Conservation (phyloP, 2,797 vertebrate species). For the Tinamus major region DNA sequence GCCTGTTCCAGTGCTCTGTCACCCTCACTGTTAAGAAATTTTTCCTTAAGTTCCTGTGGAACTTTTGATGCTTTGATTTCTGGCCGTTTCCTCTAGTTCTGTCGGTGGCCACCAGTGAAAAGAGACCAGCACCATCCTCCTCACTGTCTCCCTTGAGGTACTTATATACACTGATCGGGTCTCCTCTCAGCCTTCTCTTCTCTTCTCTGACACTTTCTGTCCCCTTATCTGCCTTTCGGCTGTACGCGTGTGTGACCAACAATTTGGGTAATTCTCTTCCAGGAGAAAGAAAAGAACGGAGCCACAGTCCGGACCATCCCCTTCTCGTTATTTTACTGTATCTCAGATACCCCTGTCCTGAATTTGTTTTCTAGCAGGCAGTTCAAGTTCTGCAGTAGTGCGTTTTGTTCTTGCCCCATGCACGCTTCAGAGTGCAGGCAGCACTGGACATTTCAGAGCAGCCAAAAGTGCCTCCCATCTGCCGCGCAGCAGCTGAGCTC, state of each 20-base stretch:
- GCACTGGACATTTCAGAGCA: constrained; percentile 42
- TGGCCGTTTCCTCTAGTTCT: too few relatives aligned
- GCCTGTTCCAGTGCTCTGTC: too few relatives aligned
- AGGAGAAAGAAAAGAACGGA: background rate
- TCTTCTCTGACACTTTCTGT: background rate
- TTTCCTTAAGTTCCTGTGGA: too few relatives aligned
- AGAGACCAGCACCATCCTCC: too few relatives aligned
- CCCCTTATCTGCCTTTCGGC: background rate
- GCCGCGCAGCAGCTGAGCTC: constrained; percentile 43
- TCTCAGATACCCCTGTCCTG: background rate
- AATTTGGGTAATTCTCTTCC: background rate
- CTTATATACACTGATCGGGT: too few relatives aligned
- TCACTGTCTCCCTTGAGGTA: too few relatives aligned
- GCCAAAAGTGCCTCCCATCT: constrained; percentile 47
- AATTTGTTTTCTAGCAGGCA: constrained; percentile 31
- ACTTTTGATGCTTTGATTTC: too few relatives aligned
- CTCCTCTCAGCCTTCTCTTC: background rate
- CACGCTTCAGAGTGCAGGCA: background rate
- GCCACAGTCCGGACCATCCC: background rate
- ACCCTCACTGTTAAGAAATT: too few relatives aligned
- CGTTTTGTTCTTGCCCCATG: constrained; percentile 40
- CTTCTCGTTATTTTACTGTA: background rate
- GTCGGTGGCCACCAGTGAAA: too few relatives aligned
- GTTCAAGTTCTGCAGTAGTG: constrained; percentile 24
- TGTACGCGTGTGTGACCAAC: rapidly evolving